Conservation (phyloP, 2,888 invertebrate genomes). For the Spodoptera exigua region DNA sequence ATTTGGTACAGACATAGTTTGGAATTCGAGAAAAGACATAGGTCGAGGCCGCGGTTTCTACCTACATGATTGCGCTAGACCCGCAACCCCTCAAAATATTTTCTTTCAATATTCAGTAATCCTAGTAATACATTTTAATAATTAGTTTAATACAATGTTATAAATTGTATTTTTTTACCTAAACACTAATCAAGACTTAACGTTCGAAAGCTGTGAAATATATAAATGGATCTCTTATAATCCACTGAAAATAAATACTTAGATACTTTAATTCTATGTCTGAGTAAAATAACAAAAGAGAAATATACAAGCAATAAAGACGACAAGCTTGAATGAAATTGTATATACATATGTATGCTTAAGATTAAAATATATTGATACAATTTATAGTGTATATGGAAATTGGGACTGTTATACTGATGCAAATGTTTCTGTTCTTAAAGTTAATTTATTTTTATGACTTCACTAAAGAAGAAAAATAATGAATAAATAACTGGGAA, state of each 20-base stretch:
- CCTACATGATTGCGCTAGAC: too few species aligned
- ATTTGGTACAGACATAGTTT: too few species aligned
- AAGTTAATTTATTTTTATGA: conserved; percentile 40
- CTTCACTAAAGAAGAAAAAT: conserved; percentile 27
- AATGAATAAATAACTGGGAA: conserved; percentile 40
- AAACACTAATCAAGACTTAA: too few species aligned
- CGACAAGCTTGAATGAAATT: conserved; percentile 25
- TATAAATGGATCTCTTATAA: too few species aligned
- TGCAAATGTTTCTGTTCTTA: conserved; percentile 52
- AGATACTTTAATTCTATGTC: background rate
- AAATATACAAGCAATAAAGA: conserved; percentile 17
- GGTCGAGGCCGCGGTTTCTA: too few species aligned
- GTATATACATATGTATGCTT: conserved; percentile 34
- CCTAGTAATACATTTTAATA: too few species aligned
- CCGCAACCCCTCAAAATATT: too few species aligned
- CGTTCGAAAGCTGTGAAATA: conserved; percentile 12
- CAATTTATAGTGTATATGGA: conserved; percentile 43
- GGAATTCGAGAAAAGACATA: too few species aligned
- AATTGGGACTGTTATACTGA: conserved; percentile 42
- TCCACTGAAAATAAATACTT: conserved; percentile 11
- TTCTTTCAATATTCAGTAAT: too few species aligned
- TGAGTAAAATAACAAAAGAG: conserved; percentile 18
- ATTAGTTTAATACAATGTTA: too few species aligned
- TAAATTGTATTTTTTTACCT: too few species aligned
- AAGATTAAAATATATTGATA: conserved; percentile 47